Conservation (phyloP, 2,113 vertebrate genomes). For the Sinocyclocheilus rhinocerous region DNA sequence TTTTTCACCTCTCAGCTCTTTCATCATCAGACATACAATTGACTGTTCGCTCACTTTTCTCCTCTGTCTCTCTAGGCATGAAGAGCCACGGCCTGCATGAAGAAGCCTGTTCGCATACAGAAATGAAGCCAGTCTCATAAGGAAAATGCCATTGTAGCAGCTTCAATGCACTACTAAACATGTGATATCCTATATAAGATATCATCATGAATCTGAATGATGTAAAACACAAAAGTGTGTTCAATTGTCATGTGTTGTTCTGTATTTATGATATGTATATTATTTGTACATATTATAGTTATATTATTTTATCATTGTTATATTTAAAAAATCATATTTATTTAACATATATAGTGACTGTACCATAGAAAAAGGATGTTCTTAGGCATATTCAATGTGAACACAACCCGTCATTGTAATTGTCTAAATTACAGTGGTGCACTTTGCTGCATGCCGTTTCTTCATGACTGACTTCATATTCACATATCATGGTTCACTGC, state of each 20-base stretch:
- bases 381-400: not conserved
- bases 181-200: not conserved
- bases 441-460: not conserved
- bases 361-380: not conserved
- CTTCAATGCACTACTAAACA: not conserved
- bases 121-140: not conserved
- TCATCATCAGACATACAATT: constrained; percentile 6
- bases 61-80: not conserved
- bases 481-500: not conserved
- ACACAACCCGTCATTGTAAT: not conserved
- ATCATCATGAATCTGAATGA: not conserved
- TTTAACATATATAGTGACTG: not conserved
- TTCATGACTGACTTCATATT: not conserved
- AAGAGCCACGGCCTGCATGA: not conserved
- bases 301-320: too few species aligned
- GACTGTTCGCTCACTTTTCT: not conserved
- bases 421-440: not conserved
- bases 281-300: not conserved
- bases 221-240: not conserved
- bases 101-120: not conserved
- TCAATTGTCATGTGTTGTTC: not conserved
- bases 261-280: not conserved
- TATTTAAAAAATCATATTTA: too few species aligned
- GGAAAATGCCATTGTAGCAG: not conserved
- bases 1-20: constrained; percentile 17